Base-by-base conservation (phyloP, 2,888 invertebrate species). In the Odiellus spinosus region DNA sequence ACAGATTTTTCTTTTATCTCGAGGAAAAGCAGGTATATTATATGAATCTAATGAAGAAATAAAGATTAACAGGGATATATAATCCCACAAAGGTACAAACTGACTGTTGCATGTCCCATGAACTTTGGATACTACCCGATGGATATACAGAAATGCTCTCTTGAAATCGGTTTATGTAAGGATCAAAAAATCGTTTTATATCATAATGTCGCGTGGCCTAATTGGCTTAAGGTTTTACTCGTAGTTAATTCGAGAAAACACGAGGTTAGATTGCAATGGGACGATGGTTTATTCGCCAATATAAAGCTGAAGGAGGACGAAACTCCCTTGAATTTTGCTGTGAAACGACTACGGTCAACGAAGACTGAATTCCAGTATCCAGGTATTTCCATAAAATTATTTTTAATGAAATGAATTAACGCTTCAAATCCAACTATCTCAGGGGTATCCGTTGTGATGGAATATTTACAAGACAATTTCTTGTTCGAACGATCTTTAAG, bases 111-210 rank as follows among this genome's bases (percentile, higher is more conserved):
- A 5, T 54, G 54, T 32, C 45, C 39, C 3, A 53, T 54, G 54
- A 33, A 54, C 33, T 46, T 54, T 20, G 40, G 46, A 12, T 35
- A 50, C 12, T 54, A 53, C 35, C 54, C 54, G 32, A 53, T 54
- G 47, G 54, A 54, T 36, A 43, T 26, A n/a, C 54, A 54, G 18
- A 42, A 20, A 10, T 54, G 54, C 38, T 35, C 44, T n/a, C 48
- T 54, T 40, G 46, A 47, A 14, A 36, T 52, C 12, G 44, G 48
- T n/a, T 42, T 53, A 11, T 45, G 54, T 54, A 50, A 44, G 26
- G n/a, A n/a, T n/a, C n/a, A n/a, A 19, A 1, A 14, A 15, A n/a
- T 15, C 12, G 15, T 19, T 15, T 36, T 12, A 19, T 17, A 21
- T 6, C 8, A 14, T 14, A 38, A 38, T 5, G n/a, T 33, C 8